A percentile compares a stretch with the other conserved stretches of the same genome.
Evolutionary conservation across 2,113 vertebrate species (phyloP).

Genomic region (Alouatta palliata): DNA sequence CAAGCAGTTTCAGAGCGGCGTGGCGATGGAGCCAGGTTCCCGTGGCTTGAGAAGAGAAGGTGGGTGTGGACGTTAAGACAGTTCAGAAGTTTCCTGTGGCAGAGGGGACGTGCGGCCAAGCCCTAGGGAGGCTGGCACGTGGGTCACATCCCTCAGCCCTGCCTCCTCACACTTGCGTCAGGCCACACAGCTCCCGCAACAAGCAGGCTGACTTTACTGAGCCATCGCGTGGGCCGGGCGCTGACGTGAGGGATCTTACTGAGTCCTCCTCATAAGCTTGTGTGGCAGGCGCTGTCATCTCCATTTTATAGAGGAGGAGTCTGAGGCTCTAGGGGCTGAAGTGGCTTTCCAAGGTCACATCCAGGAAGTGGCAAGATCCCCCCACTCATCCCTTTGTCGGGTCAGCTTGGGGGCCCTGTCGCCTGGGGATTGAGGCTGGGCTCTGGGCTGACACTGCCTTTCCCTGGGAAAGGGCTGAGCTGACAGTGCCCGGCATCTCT

Average conservation of each 20-base stretch:
- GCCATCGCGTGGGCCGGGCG: background rate
- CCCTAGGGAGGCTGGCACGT: background rate
- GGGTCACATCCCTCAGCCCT: background rate
- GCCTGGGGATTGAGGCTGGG: background rate
- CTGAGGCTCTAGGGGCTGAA: background rate
- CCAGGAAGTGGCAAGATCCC: background rate
- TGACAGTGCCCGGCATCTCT: accelerated
- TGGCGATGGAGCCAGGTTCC: background rate
- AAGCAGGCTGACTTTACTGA: accelerated
- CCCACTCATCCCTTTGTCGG: background rate
- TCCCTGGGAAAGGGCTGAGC: background rate
- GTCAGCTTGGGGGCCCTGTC: background rate
- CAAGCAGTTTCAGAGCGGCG: background rate
- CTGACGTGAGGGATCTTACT: background rate
- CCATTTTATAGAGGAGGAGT: background rate
- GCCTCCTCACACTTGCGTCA: background rate
- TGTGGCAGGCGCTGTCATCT: background rate
- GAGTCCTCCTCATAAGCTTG: background rate
- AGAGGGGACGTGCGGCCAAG: background rate
- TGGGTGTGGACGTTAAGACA: background rate
- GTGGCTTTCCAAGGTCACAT: background rate
- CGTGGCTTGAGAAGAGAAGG: background rate
- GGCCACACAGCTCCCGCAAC: accelerated
- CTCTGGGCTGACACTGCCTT: background rate
- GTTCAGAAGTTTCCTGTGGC: background rate